A percentile compares a stretch with the other conserved stretches of the same genome.
Evolutionary conservation across 2,888 invertebrate species (phyloP).

Genomic region (Hypolimnas misippus): DNA sequence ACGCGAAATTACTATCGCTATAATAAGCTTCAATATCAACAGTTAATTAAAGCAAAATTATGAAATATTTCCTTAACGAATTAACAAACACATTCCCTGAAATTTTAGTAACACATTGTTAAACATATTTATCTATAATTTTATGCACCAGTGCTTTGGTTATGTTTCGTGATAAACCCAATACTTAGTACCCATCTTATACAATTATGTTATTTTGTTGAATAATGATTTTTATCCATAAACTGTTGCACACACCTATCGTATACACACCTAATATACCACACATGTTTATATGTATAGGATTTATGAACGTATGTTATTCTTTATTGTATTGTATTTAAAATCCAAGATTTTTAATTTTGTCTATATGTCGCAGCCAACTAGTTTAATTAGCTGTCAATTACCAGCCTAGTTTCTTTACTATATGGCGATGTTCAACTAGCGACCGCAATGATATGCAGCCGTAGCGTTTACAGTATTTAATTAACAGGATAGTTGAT

Average conservation of each 20-base stretch:
- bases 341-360: too few species aligned
- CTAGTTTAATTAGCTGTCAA: too few species aligned
- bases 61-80: slow-evolving; percentile 16
- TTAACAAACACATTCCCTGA: slow-evolving; percentile 23
- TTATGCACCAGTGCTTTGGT: slow-evolving; percentile 17
- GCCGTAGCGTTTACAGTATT: too few species aligned
- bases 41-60: slow-evolving; percentile 15
- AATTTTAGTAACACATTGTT: slow-evolving; percentile 31
- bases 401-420: too few species aligned
- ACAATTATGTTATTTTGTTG: slow-evolving; percentile 8
- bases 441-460: too few species aligned
- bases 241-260: not conserved
- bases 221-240: not conserved
- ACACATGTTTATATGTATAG: not conserved
- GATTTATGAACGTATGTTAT: too few species aligned
- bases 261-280: not conserved
- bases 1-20: slow-evolving; percentile 10
- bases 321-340: too few species aligned
- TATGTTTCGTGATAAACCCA: not conserved
- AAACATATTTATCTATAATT: slow-evolving; percentile 22
- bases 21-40: slow-evolving; percentile 21
- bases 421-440: too few species aligned
- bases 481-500: too few species aligned
- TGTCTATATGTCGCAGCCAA: too few species aligned
- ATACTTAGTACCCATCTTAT: slow-evolving; percentile 5